These are phyloP conservation scores for Takifugu flavidus DNA, from an alignment of 2,113 vertebrate species.

Conservation along the genomic window DNA sequence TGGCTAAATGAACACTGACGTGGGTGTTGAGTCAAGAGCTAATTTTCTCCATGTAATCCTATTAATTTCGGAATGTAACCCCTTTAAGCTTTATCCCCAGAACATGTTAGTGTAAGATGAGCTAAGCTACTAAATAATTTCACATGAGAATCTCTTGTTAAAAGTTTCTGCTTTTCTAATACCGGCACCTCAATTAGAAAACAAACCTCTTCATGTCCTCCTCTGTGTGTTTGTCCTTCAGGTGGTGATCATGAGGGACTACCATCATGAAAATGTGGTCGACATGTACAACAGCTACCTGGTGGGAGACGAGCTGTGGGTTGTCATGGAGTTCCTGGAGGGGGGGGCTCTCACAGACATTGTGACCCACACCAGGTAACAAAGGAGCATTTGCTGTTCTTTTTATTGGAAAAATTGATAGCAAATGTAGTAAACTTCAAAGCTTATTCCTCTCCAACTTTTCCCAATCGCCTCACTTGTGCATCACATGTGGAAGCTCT, in stretches of 20 bases:
- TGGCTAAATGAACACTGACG: conserved; percentile 13
- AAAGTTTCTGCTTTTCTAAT: neutral
- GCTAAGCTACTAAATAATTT: conserved; percentile 8
- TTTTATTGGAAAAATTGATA: too few species aligned
- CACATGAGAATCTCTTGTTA: neutral
- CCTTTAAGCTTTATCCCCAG: conserved; percentile 49
- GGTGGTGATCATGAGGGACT: conserved; percentile 99
- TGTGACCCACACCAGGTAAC: conserved; percentile 95
- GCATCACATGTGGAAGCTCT: conserved; percentile 46
- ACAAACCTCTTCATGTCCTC: neutral
- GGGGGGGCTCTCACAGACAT: conserved; percentile 97
- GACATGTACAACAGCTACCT: conserved; percentile 99
- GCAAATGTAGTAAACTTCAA: too few species aligned
- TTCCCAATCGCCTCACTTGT: conserved; percentile 34
- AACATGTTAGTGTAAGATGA: conserved; percentile 41
- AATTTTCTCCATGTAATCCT: conserved; percentile 64
- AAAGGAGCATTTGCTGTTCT: too few species aligned
- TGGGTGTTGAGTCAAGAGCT: conserved; percentile 43
- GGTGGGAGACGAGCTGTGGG: conserved; percentile 95
- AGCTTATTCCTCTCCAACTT: conserved; percentile 49
- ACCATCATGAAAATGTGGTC: conserved; percentile 98
- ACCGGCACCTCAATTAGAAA: neutral
- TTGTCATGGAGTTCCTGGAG: conserved; percentile 99
- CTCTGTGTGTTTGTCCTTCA: conserved; percentile 45
- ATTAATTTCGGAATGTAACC: conserved; percentile 58